These are phyloP conservation scores for Coptodon bakossiorum DNA, from an alignment of 2,113 vertebrate genomes.

Conservation along the genomic window DNA sequence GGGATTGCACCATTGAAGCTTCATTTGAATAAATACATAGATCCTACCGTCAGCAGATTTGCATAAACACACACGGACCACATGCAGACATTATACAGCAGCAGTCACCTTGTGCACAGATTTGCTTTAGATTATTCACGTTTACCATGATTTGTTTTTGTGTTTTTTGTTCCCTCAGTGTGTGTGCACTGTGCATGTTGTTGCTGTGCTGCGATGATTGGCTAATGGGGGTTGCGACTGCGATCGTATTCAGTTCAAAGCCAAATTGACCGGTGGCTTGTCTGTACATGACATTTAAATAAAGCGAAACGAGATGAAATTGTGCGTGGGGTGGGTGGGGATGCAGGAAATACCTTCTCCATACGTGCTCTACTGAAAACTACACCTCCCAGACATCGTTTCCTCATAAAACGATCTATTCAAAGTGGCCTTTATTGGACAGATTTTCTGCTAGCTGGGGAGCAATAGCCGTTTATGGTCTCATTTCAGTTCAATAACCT, in stretches of 20 bases:
- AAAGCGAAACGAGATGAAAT: neutral
- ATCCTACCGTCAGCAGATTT: constrained; percentile 20
- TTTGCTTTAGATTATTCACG: neutral
- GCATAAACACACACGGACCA: constrained; percentile 26
- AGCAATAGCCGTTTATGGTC: constrained; percentile 7
- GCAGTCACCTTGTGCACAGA: neutral
- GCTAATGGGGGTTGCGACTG: constrained; percentile 20
- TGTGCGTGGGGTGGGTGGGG: neutral
- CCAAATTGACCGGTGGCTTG: neutral
- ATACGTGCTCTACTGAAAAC: constrained; percentile 26
- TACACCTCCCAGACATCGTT: neutral
- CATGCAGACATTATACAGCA: neutral
- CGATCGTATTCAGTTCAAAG: constrained; percentile 11
- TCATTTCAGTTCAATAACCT: constrained; percentile 4
- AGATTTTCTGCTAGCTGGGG: neutral
- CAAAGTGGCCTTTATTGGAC: neutral
- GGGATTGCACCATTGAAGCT: constrained; percentile 1
- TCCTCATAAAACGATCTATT: neutral
- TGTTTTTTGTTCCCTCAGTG: neutral
- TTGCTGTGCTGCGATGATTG: constrained; percentile 41
- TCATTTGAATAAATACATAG: constrained; percentile 50
- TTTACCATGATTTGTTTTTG: neutral
- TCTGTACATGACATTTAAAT: neutral
- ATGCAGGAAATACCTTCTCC: constrained; percentile 46
- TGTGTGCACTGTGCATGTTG: constrained; percentile 41